Base-by-base conservation (phyloP, 2,797 vertebrate genomes). In the Channallabes apus region DNA sequence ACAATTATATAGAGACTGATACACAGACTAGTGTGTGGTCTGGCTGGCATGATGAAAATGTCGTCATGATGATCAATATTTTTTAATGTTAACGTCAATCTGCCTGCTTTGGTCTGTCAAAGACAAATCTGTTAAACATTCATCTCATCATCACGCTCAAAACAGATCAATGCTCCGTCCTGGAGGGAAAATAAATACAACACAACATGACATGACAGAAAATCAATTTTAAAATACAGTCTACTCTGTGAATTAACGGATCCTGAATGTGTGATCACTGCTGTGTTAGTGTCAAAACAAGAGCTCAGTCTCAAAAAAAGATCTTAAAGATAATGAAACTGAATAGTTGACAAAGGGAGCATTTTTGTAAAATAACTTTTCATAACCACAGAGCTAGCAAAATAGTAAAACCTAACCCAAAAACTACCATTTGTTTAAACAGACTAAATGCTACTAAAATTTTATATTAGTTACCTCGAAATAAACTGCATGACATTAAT, bases 41-140 rank as follows among this genome's bases (percentile, higher is more conserved):
- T 90, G 90, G 90, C 91, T 58, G 51, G 14, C 91, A 87, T 93
- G 93, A 94, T 92, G 93, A 94, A 93, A 94, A 90, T 89, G 92
- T 91, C 3, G 15, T 71, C 29, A 32, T 71, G 32, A 82, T 88
- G 89, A 95, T 95, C 94, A 82, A 96, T 96, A 93, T 84, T 87
- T 95, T 93, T 94, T 94, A 93, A 95, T 94, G 94, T 94, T 94
- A 94, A 93, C 91, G 93, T 92, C 91, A 89, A 93, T 93, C 86
- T 87, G 89, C 90, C 88, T 90, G 92, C 92, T 93, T 93, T 93
- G 92, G 93, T 89, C 91, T 91, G 89, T 89, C 89, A 29, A 87
- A 91, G 91, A 94, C 89, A 93, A 82, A 82, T 84, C 78, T 51
- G 65, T 84, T 87, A 51, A 80, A 77, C 46, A 82, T 81, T 51